phyloP scores from a whole-genome alignment of 1,140 invertebrate genomes.

The Lepidurus arcticus region DNA sequence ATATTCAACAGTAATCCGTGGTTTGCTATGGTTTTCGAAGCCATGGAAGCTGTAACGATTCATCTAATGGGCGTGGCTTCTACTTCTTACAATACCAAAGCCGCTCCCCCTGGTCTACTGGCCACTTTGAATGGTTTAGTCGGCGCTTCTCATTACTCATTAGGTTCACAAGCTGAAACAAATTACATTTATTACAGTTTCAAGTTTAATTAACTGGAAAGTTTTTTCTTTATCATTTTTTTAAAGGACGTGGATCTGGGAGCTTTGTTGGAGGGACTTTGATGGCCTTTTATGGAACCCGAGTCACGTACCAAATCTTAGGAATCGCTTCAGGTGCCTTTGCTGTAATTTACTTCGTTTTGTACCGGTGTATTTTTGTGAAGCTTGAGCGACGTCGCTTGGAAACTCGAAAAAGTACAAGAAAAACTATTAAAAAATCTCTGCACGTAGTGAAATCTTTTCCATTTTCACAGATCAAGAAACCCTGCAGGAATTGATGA shows the following conservation, averaged over 20 bases:
- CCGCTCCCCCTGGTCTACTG: constrained; percentile 69
- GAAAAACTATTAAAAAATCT: not conserved
- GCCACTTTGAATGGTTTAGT: constrained; percentile 74
- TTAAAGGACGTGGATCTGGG: constrained; percentile 62
- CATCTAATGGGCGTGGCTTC: constrained; percentile 82
- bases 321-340: constrained; percentile 60
- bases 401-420: not conserved
- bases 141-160: constrained; percentile 74
- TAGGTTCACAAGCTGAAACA: constrained; percentile 50
- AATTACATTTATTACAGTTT: not conserved
- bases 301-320: constrained; percentile 68
- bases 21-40: constrained; percentile 79
- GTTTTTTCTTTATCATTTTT: constrained; percentile 30
- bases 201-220: not conserved
- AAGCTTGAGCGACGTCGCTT: constrained; percentile 43
- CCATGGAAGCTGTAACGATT: constrained; percentile 74
- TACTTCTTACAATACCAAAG: constrained; percentile 70
- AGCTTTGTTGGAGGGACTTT: constrained; percentile 72
- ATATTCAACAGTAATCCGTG: constrained; percentile 60
- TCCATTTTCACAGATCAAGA: not conserved
- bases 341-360: constrained; percentile 59
- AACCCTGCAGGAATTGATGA: not conserved
- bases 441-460: not conserved
- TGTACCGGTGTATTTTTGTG: constrained; percentile 65
- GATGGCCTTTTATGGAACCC: constrained; percentile 62